Evolutionary conservation across 2,888 invertebrate species (phyloP).

Genomic region (Dryococelus australis): DNA sequence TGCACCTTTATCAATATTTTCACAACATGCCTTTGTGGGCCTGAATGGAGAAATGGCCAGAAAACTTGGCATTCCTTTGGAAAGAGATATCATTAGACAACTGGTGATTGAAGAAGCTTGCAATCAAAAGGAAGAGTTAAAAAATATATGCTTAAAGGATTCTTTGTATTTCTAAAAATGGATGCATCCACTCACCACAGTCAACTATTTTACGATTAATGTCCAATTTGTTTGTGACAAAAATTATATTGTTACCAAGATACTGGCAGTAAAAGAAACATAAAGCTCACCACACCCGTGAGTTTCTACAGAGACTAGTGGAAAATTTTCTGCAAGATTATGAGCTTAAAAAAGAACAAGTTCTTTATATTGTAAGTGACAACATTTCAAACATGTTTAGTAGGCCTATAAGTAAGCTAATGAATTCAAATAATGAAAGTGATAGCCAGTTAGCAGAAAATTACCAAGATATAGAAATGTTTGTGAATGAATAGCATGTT

Average conservation of each 20-base stretch:
- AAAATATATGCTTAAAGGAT: background rate
- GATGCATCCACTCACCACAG: background rate
- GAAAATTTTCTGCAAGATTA: slow-evolving; percentile 21
- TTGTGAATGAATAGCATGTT: background rate
- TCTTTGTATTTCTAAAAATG: background rate
- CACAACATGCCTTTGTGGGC: background rate
- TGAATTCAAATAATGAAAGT: slow-evolving; percentile 16
- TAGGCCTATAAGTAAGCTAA: background rate
- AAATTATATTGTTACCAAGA: slow-evolving; percentile 1
- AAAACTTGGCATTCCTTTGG: background rate
- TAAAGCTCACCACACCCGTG: slow-evolving; percentile 7
- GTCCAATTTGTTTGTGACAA: slow-evolving; percentile 12
- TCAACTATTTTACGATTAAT: slow-evolving; percentile 7
- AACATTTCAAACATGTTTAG: slow-evolving; percentile 1
- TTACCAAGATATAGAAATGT: background rate
- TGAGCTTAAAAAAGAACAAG: slow-evolving; percentile 18
- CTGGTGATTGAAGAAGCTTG: background rate
- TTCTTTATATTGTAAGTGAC: slow-evolving; percentile 18
- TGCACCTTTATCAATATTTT: slow-evolving; percentile 18
- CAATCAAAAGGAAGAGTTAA: slow-evolving; percentile 16
- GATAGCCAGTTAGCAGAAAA: background rate
- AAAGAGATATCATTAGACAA: background rate
- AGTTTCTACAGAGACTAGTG: background rate
- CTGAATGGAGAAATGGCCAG: slow-evolving; percentile 23
- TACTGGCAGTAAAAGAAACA: slow-evolving; percentile 7